Evolutionary conservation across 2,888 invertebrate species (phyloP).

Genomic region (Punctoribates punctum): DNA sequence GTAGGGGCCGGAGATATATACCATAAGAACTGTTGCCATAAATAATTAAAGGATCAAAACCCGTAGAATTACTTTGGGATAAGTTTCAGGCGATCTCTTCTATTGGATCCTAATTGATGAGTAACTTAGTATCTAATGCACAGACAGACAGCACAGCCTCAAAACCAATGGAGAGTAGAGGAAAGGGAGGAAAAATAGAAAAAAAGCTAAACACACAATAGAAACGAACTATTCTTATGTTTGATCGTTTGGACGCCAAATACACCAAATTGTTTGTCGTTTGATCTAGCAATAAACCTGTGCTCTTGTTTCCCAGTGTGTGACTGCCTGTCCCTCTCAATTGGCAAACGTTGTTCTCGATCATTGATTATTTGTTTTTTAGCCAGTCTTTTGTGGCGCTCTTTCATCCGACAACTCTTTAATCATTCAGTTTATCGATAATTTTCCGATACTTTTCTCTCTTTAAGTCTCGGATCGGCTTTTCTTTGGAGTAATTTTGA

Average conservation of each 20-base stretch:
- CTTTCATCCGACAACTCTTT: neutral
- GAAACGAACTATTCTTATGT: too few relatives aligned
- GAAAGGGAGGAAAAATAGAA: too few relatives aligned
- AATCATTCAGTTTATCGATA: neutral
- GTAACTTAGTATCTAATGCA: constrained; percentile 23
- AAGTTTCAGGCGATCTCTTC: constrained; percentile 20
- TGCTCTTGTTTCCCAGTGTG: too few relatives aligned
- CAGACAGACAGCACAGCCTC: neutral
- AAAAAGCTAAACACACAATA: too few relatives aligned
- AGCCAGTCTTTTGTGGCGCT: neutral
- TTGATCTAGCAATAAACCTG: too few relatives aligned
- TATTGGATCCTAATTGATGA: constrained; percentile 31
- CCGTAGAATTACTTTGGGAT: neutral
- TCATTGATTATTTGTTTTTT: neutral
- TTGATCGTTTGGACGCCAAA: too few relatives aligned
- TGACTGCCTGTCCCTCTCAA: too few relatives aligned
- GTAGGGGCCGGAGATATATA: neutral
- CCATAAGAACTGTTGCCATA: constrained; percentile 16
- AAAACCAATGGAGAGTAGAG: too few relatives aligned
- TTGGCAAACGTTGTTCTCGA: too few relatives aligned
- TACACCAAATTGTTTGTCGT: too few relatives aligned
- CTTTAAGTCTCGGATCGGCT: too few relatives aligned
- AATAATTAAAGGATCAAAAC: constrained; percentile 31
- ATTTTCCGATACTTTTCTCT: neutral
- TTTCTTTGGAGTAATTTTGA: neutral